A percentile compares a stretch with the other conserved stretches of the same genome.
Evolutionary conservation across 37 sponge, comb jelly and placozoan species (phyloP).

Genomic region (Hexactinellida sp.): DNA sequence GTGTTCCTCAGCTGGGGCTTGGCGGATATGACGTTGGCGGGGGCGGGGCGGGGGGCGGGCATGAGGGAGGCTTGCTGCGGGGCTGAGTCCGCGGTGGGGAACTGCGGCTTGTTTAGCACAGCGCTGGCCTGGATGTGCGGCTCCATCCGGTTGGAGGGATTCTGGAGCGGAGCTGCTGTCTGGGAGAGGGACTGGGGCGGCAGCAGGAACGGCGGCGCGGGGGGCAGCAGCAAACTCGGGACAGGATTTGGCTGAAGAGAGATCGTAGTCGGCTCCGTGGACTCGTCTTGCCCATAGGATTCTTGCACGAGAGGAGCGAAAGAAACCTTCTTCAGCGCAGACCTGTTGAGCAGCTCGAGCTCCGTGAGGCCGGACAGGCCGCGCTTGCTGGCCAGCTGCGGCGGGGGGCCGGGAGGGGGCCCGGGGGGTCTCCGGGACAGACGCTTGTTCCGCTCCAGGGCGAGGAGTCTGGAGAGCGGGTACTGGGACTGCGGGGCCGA

Average conservation of each 20-base stretch:
- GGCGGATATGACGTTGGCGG: constrained; percentile 54
- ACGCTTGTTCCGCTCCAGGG: not conserved
- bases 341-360: not conserved
- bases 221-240: not conserved
- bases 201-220: not conserved
- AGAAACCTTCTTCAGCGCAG: not conserved
- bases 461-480: not conserved
- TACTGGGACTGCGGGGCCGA: not conserved
- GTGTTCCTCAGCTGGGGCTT: constrained; percentile 73
- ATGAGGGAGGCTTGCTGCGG: not conserved
- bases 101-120: not conserved
- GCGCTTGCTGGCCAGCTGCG: not conserved
- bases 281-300: not conserved
- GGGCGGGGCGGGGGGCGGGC: not conserved
- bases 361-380: not conserved
- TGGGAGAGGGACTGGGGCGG: not conserved
- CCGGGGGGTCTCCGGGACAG: constrained; percentile 21
- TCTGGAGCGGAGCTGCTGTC: not conserved
- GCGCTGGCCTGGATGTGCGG: not conserved
- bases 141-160: not conserved
- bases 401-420: constrained; percentile 49
- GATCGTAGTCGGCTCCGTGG: not conserved
- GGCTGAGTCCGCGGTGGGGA: constrained; percentile 15
- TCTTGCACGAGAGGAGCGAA: not conserved
- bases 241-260: not conserved